Evolutionary conservation across 2,797 vertebrate genomes (phyloP).

Genomic region (Tokudaia muenninki): DNA sequence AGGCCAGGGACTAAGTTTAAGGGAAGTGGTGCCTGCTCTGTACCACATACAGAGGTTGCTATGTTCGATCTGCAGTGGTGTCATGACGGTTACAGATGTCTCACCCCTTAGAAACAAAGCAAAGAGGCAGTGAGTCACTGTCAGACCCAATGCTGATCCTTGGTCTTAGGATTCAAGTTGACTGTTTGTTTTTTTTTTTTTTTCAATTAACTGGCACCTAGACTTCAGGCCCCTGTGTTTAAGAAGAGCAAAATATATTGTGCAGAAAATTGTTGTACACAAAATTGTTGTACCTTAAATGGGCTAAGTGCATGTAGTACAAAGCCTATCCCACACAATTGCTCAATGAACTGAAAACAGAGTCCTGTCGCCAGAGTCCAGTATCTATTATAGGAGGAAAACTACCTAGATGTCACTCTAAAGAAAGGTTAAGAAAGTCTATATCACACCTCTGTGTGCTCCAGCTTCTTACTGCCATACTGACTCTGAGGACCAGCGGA

Average conservation of each 20-base stretch:
- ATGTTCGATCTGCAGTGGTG: neutral
- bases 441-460: fast-evolving
- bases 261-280: neutral
- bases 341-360: neutral
- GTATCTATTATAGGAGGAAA: neutral
- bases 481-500: neutral
- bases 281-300: neutral
- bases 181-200: neutral
- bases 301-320: neutral
- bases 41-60: neutral
- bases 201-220: neutral
- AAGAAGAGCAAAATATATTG: neutral
- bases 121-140: neutral
- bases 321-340: neutral
- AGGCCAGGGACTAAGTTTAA: neutral
- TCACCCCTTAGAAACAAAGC: constrained; percentile 5
- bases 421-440: constrained; percentile 44
- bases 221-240: neutral
- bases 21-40: neutral
- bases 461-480: neutral
- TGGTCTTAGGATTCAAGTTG: neutral
- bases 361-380: neutral
- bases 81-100: neutral
- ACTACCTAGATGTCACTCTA: constrained; percentile 33
- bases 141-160: neutral